A percentile compares a stretch with the other conserved stretches of the same genome.
These are phyloP conservation scores for Trematomus loennbergii DNA, from an alignment of 2,113 vertebrate genomes.

Conservation along the genomic window DNA sequence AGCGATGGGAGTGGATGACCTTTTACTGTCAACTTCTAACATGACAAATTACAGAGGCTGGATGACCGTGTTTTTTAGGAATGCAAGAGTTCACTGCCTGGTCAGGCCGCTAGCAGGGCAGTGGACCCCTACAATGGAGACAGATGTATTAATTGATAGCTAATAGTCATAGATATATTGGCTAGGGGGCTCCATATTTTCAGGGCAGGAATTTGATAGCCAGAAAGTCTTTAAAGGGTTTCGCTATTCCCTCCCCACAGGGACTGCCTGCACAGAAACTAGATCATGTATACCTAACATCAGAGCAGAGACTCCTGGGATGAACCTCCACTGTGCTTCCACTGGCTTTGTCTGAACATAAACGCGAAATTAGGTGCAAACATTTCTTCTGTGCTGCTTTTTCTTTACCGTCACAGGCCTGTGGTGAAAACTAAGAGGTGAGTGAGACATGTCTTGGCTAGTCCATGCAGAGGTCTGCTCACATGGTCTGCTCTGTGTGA, in stretches of 20 bases:
- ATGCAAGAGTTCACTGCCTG: slow-evolving; percentile 86
- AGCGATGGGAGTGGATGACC: slow-evolving; percentile 87
- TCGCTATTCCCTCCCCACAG: slow-evolving; percentile 52
- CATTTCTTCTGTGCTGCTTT: slow-evolving; percentile 38
- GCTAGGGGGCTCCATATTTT: slow-evolving; percentile 70
- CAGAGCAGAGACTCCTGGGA: slow-evolving; percentile 57
- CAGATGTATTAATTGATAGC: slow-evolving; percentile 87
- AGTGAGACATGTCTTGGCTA: slow-evolving; percentile 67
- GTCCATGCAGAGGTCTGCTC: slow-evolving; percentile 55
- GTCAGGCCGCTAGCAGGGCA: slow-evolving; percentile 85
- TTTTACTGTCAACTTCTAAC: slow-evolving; percentile 88
- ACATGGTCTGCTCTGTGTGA: slow-evolving; percentile 54
- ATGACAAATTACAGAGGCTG: slow-evolving; percentile 87
- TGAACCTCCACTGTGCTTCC: slow-evolving; percentile 52
- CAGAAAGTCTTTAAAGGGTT: slow-evolving; percentile 65
- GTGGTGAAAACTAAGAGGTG: slow-evolving; percentile 60
- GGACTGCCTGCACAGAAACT: slow-evolving; percentile 60
- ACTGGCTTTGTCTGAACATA: slow-evolving; percentile 63
- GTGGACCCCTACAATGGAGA: slow-evolving; percentile 80
- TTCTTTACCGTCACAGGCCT: slow-evolving; percentile 20
- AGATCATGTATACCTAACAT: slow-evolving; percentile 65
- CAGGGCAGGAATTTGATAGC: slow-evolving; percentile 74
- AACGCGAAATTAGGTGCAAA: slow-evolving; percentile 68
- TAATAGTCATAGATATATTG: slow-evolving; percentile 83
- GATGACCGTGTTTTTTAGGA: slow-evolving; percentile 87